Evolutionary conservation across 2,888 invertebrate genomes (phyloP).

Genomic region (Macroteleia sp.): DNA sequence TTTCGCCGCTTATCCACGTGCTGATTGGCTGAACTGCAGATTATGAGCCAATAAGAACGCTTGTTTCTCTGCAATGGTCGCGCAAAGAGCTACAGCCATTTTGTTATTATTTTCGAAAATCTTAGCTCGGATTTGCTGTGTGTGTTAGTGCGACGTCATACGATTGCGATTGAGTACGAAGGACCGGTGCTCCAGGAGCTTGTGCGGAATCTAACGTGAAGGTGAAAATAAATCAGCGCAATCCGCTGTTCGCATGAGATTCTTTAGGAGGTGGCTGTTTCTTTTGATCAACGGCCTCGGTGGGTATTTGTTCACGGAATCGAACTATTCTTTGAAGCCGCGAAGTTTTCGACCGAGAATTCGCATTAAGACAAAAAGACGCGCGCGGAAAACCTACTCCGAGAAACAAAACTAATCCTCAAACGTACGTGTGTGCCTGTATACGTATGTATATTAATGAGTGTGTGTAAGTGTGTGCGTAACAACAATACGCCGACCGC

Average conservation of each 20-base stretch:
- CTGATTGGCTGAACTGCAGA: conserved; percentile 19
- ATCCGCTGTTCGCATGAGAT: conserved; percentile 73
- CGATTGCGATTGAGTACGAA: conserved; percentile 28
- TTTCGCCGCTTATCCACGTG: conserved; percentile 51
- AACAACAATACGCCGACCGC: conserved; percentile 1
- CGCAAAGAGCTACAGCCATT: conserved; percentile 78
- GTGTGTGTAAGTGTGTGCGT: conserved; percentile 4
- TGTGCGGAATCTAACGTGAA: conserved; percentile 25
- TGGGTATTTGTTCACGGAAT: conserved; percentile 73
- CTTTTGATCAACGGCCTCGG: conserved; percentile 76
- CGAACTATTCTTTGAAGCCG: background rate
- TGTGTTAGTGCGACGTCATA: conserved; percentile 70
- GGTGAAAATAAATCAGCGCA: conserved; percentile 7
- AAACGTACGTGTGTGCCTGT: background rate
- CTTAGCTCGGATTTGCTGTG: conserved; percentile 70
- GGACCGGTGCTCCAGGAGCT: conserved; percentile 47
- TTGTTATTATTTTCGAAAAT: conserved; percentile 84
- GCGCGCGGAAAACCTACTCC: conserved; percentile 20
- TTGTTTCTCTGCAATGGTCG: conserved; percentile 74
- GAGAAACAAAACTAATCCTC: conserved; percentile 5
- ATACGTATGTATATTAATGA: background rate
- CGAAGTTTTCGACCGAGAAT: no score
- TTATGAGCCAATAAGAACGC: conserved; percentile 30
- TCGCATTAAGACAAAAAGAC: conserved; percentile 36
- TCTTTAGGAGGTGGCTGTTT: conserved; percentile 66